Percentiles rank a stretch among this genome's conserved stretches.
Evolutionary conservation across 2,113 vertebrate genomes (phyloP).

Genomic region (Pluvianellus socialis): DNA sequence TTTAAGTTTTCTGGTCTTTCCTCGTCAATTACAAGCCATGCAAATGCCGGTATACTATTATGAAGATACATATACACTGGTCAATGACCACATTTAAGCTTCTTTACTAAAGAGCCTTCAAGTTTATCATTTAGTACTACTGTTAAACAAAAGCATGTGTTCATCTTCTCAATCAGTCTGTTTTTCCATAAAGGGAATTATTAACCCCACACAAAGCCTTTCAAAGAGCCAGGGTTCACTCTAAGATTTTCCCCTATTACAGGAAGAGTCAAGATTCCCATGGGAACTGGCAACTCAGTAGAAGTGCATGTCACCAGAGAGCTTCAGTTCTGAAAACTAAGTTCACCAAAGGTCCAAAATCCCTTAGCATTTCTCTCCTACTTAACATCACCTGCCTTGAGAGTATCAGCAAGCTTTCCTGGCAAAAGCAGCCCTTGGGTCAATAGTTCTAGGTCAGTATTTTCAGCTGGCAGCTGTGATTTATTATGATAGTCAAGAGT

Average conservation of each 20-base stretch:
- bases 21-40: accelerated
- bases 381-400: accelerated
- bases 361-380: background rate
- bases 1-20: background rate
- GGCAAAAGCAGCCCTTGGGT: background rate
- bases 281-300: background rate
- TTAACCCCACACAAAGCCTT: background rate
- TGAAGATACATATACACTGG: background rate
- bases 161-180: background rate
- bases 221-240: background rate
- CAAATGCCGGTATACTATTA: background rate
- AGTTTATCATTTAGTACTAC: background rate
- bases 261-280: background rate
- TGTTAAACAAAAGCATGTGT: background rate
- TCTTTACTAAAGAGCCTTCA: background rate
- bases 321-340: background rate
- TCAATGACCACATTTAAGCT: background rate
- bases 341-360: background rate
- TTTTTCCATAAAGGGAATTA: background rate
- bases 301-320: background rate
- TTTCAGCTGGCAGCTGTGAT: background rate
- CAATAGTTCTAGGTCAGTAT: background rate
- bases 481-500: background rate
- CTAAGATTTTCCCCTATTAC: background rate
- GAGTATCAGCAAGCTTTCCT: background rate